Base-by-base conservation (phyloP, 2,888 invertebrate species). In the Oligia latruncula region DNA sequence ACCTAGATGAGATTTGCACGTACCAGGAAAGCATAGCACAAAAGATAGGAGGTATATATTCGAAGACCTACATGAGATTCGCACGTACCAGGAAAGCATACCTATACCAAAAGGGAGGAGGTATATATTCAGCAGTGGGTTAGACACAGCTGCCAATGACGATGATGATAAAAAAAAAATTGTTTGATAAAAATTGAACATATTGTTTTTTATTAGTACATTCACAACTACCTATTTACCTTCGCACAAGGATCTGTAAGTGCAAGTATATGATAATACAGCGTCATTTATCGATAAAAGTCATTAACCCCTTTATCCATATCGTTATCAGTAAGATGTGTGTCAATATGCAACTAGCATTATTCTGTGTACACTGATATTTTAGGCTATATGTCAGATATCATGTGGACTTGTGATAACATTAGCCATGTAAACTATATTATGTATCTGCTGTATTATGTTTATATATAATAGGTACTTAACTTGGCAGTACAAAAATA, bases 301-400 rank as follows among this genome's bases (percentile, higher is more conserved):
- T 90, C 87, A 66, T 88, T 87, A 78, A 82, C 88, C 89, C 71
- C 23, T 81, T 20, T 78, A 78, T 80, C 67, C 66, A 71, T 72
- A 62, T 52, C 66, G 52, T 82, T 88, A 89, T 90, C 88, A 52
- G 0, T 76, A 58, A 82, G 78, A 90, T 82, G 77, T 89, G 40
- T 89, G 89, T 90, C 90, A 89, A 87, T 82, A 88, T 83, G 71
- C 79, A 83, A 68, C 70, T 73, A 77, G 67, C n/a, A 74, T 76
- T 87, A 76, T 76, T 62, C 52, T 71, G 35, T 81, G 66, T 76
- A 67, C 58, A 64, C 29, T 58, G 58, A 66, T 80, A 78, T 73
- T 76, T 71, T 72, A 76, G 75, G 70, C 66, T 87, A 81, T 40
- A 40, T 29, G 29, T 85, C 81, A 55, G 67, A 49, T 60, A 77